phyloP scores from a whole-genome alignment of 1,140 invertebrate genomes.

The Papilio dardanus region DNA sequence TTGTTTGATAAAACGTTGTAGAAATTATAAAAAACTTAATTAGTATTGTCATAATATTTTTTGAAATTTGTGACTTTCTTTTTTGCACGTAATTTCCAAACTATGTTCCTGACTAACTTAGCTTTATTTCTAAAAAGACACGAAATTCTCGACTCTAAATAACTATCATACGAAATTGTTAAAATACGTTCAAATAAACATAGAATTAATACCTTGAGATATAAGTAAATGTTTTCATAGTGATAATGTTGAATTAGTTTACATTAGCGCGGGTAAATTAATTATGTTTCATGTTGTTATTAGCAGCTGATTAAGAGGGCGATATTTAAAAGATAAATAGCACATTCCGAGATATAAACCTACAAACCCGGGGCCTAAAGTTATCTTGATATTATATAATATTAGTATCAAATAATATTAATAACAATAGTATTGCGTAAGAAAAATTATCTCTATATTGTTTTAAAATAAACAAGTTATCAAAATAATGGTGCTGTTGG shows the following conservation, averaged over 20 bases:
- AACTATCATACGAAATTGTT: not conserved
- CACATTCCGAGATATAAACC: not conserved
- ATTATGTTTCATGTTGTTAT: slow-evolving; percentile 26
- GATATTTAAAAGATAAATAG: slow-evolving; percentile 15
- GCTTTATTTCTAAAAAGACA: not conserved
- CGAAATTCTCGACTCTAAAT: not conserved
- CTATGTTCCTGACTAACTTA: not conserved
- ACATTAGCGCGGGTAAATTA: slow-evolving; percentile 24
- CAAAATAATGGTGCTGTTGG: too few relatives aligned
- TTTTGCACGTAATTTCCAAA: too few relatives aligned
- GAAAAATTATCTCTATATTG: not conserved
- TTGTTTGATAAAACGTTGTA: too few relatives aligned
- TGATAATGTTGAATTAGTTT: slow-evolving; percentile 3
- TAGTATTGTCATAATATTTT: too few relatives aligned
- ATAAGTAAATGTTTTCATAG: not conserved
- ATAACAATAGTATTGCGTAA: slow-evolving; percentile 1
- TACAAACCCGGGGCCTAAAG: slow-evolving; percentile 20
- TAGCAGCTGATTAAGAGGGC: slow-evolving; percentile 8
- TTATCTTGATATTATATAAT: slow-evolving; percentile 17
- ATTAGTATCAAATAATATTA: slow-evolving; percentile 1
- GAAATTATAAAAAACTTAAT: too few relatives aligned
- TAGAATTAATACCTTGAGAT: not conserved
- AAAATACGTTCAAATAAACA: not conserved
- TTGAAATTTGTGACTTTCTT: too few relatives aligned
- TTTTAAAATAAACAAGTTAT: too few relatives aligned